A percentile compares a stretch with the other conserved stretches of the same genome.
Conservation (phyloP, 2,113 vertebrate genomes). For the Dicentrarchus labrax region DNA sequence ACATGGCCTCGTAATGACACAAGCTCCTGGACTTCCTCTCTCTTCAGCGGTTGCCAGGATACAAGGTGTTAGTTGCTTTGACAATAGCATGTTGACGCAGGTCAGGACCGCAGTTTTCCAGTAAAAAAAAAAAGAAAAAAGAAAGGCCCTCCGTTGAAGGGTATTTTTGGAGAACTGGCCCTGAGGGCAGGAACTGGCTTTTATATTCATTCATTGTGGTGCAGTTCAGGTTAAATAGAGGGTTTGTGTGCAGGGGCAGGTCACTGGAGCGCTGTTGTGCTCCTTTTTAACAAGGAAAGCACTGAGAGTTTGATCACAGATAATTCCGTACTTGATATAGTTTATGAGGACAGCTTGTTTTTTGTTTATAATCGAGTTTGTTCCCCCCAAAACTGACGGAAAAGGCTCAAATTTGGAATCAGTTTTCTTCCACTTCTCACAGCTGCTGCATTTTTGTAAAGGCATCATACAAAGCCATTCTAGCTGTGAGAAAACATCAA, state of each 20-base stretch:
- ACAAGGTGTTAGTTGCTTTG: slow-evolving; percentile 65
- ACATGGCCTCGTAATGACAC: slow-evolving; percentile 67
- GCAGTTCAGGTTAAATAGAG: slow-evolving; percentile 24
- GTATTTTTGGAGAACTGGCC: slow-evolving; percentile 57
- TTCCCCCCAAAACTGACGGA: neutral
- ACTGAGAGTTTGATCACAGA: neutral
- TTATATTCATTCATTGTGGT: slow-evolving; percentile 44
- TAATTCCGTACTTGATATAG: neutral
- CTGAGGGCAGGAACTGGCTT: slow-evolving; percentile 61
- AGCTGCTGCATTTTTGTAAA: neutral
- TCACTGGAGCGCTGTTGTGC: neutral
- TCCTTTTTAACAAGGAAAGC: slow-evolving; percentile 25
- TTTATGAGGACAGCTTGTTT: neutral
- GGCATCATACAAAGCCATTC: neutral
- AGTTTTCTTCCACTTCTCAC: neutral
- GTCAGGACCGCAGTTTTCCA: slow-evolving; percentile 61
- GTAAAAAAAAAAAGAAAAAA: slow-evolving; percentile 32
- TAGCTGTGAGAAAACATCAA: slow-evolving; percentile 10
- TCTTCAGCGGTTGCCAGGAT: slow-evolving; percentile 67
- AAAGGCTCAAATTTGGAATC: neutral
- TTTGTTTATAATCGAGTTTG: neutral
- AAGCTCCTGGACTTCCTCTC: slow-evolving; percentile 64
- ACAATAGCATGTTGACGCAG: slow-evolving; percentile 81
- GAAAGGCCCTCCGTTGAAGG: neutral
- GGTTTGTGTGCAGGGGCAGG: slow-evolving; percentile 2